Evolutionary conservation across 2,113 vertebrate genomes (phyloP), one percentile per base, ranked within the genome.

Genomic region (Plecturocebus donacophilus): DNA sequence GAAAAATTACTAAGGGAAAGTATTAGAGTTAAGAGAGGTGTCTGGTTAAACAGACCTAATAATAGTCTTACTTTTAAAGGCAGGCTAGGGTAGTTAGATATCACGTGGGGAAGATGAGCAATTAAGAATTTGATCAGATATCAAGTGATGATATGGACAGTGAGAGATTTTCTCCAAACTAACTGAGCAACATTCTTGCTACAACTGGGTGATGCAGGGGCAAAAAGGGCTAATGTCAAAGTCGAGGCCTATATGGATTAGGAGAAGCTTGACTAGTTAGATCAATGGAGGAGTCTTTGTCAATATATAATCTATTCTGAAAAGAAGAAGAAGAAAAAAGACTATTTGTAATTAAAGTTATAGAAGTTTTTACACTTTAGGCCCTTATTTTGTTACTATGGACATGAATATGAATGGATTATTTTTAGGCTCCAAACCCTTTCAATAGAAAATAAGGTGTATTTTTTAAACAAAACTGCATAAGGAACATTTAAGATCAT

Each of bases 341-440:
- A 56, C 11, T 58, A 17, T 23, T 0, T 6, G 47, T 80, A 47
- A 82, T 76, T 96, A 58, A 93, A 73, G 30, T 79, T 66, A 87
- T 1, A 4, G 16, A 80, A 66, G 1, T 10, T 88, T 91, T 93
- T 47, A 86, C 30, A 73, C 7, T 90, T 90, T 49, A 61, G 71
- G 40, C 80, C 40, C 30, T 91, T 90, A 17, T 89, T 95, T 94
- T 94, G n/a, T n/a, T 91, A 20, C 79, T 94, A 79, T 54, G 3
- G 23, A 84, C 1, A 1, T 71, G 27, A 79, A 73, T 58, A 6
- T 88, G 4, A 88, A 80, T 89, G 32, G 40, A 3, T 73, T 54
- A 25, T 84, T 30, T 75, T 71, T 35, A 56, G n/a, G 19, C 14
- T 90, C 30, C 38, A 87, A 66, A 84, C 90, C 7, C 3, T 97